Conservation (phyloP, 1,140 invertebrate genomes). For the Drosophila sulfurigaster region DNA sequence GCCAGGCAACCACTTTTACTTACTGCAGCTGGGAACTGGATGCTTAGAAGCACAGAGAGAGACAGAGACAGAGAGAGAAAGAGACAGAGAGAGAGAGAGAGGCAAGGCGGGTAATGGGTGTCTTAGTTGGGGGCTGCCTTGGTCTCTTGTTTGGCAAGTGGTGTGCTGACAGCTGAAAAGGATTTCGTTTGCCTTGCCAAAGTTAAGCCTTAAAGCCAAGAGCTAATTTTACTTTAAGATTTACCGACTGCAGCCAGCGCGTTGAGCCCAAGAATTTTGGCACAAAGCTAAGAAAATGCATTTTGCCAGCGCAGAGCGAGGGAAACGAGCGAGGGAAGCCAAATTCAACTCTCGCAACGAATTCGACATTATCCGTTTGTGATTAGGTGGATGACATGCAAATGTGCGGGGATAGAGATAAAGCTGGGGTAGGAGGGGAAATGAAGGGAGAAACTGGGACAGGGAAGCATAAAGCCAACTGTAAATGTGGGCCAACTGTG, state of each 20-base stretch:
- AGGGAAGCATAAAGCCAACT: constrained; percentile 3
- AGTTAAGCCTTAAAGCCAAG: constrained; percentile 83
- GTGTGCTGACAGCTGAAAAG: constrained; percentile 82
- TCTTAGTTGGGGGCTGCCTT: constrained; percentile 14
- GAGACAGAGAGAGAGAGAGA: constrained; percentile 1
- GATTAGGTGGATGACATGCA: constrained; percentile 81
- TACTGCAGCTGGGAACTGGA: constrained; percentile 56
- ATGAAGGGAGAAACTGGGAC: background rate
- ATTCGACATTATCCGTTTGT: constrained; percentile 80
- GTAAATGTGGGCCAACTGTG: constrained; percentile 23
- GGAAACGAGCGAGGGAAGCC: background rate
- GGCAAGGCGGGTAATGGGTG: background rate
- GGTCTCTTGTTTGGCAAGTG: constrained; percentile 77
- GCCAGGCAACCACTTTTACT: constrained; percentile 73
- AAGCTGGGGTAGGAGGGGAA: background rate
- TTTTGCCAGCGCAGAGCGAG: constrained; percentile 24
- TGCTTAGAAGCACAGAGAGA: constrained; percentile 4
- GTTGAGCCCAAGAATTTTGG: constrained; percentile 42
- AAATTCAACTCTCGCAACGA: constrained; percentile 9
- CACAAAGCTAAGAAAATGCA: constrained; percentile 57
- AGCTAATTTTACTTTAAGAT: constrained; percentile 83
- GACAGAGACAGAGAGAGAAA: background rate
- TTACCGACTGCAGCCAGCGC: constrained; percentile 44
- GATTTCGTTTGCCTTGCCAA: constrained; percentile 80
- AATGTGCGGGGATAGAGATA: constrained; percentile 50